Evolutionary conservation across 1,140 invertebrate species (phyloP).

Genomic region (Brachionus paranguensis): DNA sequence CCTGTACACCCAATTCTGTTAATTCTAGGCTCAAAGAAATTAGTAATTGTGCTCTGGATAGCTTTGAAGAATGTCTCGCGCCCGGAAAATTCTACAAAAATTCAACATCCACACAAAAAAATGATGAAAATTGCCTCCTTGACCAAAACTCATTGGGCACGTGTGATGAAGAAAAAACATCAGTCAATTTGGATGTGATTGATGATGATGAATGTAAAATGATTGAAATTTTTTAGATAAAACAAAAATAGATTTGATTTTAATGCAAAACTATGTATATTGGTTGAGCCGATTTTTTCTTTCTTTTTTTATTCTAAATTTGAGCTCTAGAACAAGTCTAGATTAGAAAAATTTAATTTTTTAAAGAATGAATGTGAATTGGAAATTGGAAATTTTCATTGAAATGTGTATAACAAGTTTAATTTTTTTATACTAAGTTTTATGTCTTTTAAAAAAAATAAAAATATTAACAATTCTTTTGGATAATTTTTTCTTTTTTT

Average conservation of each 20-base stretch:
- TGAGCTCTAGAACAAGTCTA: background rate
- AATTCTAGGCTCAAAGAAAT: background rate
- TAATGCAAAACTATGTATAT: background rate
- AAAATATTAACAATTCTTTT: too few relatives aligned
- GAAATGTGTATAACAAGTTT: background rate
- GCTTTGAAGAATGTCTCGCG: background rate
- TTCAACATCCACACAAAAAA: background rate
- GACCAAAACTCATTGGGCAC: background rate
- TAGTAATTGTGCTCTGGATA: background rate
- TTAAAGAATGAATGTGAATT: background rate
- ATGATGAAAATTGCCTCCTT: background rate
- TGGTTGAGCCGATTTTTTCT: background rate
- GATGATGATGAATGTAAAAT: background rate
- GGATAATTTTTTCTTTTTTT: too few relatives aligned
- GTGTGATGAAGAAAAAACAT: background rate
- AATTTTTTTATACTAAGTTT: background rate
- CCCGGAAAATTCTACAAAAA: slow-evolving; percentile 15
- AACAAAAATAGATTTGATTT: background rate
- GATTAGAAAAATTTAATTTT: background rate
- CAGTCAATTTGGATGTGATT: background rate
- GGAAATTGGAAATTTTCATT: background rate
- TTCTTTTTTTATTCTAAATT: background rate
- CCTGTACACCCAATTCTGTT: background rate
- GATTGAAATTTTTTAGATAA: background rate
- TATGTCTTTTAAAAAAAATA: too few relatives aligned